These are phyloP conservation scores for Adelges cooleyi DNA, from an alignment of 1,140 invertebrate genomes.

Conservation along the genomic window DNA sequence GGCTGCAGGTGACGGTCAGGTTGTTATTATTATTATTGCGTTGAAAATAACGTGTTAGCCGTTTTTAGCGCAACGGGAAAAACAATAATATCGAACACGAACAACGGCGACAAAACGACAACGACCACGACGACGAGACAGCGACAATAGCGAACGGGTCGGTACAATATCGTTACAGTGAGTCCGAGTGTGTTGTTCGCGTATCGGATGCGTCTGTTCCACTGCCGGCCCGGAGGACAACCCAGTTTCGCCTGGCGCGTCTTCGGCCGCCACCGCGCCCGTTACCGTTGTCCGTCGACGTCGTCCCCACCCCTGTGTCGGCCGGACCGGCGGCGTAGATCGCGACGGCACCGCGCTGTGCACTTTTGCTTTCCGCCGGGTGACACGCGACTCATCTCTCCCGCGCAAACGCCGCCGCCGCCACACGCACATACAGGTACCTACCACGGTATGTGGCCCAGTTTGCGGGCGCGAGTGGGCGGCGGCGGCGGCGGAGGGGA, in stretches of 20 bases:
- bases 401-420: no score
- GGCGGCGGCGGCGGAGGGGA: neutral
- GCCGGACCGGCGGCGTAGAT: neutral
- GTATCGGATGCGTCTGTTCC: conserved; percentile 26
- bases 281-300: neutral
- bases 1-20: no score
- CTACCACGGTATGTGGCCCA: neutral
- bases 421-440: neutral
- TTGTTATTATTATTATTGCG: no score
- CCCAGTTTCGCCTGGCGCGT: conserved; percentile 17
- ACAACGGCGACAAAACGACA: no score
- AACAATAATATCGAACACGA: no score
- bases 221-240: conserved; percentile 24
- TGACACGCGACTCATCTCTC: conserved; percentile 12
- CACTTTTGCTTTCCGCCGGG: conserved; percentile 23
- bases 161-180: no score
- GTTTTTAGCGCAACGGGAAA: no score
- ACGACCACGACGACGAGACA: no score
- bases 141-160: no score
- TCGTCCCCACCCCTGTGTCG: neutral
- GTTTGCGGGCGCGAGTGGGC: neutral
- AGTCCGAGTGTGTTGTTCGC: conserved; percentile 3
- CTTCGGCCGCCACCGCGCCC: neutral
- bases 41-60: no score
- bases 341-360: neutral